Evolutionary conservation across 2,113 vertebrate genomes (phyloP), one percentile per base, ranked within the genome.

Genomic region (Etheostoma spectabile): DNA sequence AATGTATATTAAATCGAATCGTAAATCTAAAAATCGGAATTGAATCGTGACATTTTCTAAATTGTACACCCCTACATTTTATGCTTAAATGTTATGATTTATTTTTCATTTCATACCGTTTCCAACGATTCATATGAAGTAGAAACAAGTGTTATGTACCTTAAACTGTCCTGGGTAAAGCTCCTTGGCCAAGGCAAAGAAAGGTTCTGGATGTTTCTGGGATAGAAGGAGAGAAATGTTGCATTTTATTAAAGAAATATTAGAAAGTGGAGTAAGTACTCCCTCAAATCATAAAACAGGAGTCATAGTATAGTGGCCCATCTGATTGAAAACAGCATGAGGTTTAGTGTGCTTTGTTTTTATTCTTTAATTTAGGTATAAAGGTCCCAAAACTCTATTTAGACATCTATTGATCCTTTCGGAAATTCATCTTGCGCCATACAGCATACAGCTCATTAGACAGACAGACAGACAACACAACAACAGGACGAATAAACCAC

Each of bases 111-210:
- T 53, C 7, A 22, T 2, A 70, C 14, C 10, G 24, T 46, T 74
- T 72, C 24, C 18, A 57, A 55, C 5, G 10, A 6, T 53, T 4
- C n/a, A 11, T 11, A 56, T 24, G 22, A 63, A 7, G 15, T 1
- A 21, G 30, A 22, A 68, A 21, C n/a, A 49, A 30, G 33, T 8
- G 11, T 60, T 88, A 89, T 91, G 80, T 92, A 99, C 97, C 97
- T 97, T 98, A 82, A 99, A 97, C 88, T 98, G 96, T 72, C 97
- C 97, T 0, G 97, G 97, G 84, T 96, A 98, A 22, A 99, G 96
- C 86, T 99, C 97, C 74, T 86, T 95, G 42, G 97, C 97, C 6
- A 99, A 93, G 35, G 97, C 93, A 5, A 98, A 98, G 88, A 99
- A 98, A 0, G 97, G 97, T 74, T 99, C 97, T 0, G 97, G 97